Percentiles rank a stretch among this genome's conserved stretches.
Conservation (phyloP, 2,797 vertebrate genomes). For the Pseudochirops cupreus region DNA sequence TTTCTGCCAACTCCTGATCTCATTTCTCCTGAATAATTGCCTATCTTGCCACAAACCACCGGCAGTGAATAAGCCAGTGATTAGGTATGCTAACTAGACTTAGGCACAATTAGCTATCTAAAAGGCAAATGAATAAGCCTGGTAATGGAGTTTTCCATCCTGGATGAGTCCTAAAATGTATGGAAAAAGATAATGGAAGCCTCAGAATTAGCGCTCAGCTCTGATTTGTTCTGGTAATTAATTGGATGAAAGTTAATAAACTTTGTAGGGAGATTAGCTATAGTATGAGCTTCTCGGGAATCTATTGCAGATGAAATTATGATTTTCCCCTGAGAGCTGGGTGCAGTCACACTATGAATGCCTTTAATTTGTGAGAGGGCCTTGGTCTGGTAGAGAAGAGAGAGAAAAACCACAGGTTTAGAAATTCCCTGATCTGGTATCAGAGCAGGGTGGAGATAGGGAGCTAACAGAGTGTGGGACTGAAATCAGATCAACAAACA, state of each 20-base stretch:
- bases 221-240: constrained; percentile 58
- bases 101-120: constrained; percentile 72
- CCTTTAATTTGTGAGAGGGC: not conserved
- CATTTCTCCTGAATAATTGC: constrained; percentile 70
- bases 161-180: constrained; percentile 32
- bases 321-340: not conserved
- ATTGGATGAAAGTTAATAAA: constrained; percentile 55
- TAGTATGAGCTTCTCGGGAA: constrained; percentile 32
- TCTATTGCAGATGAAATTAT: constrained; percentile 30
- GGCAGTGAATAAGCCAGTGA: constrained; percentile 72
- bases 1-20: constrained; percentile 66
- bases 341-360: not conserved
- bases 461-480: not conserved
- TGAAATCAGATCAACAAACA: not conserved
- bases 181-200: constrained; percentile 47
- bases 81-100: constrained; percentile 62
- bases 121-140: constrained; percentile 63
- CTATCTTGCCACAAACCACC: constrained; percentile 64
- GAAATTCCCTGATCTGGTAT: not conserved
- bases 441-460: not conserved
- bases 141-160: constrained; percentile 66
- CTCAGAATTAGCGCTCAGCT: not conserved
- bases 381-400: not conserved
- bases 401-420: not conserved
- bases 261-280: constrained; percentile 54